Conservation (phyloP, 2,888 invertebrate genomes). For the Criorhina ranunculi region DNA sequence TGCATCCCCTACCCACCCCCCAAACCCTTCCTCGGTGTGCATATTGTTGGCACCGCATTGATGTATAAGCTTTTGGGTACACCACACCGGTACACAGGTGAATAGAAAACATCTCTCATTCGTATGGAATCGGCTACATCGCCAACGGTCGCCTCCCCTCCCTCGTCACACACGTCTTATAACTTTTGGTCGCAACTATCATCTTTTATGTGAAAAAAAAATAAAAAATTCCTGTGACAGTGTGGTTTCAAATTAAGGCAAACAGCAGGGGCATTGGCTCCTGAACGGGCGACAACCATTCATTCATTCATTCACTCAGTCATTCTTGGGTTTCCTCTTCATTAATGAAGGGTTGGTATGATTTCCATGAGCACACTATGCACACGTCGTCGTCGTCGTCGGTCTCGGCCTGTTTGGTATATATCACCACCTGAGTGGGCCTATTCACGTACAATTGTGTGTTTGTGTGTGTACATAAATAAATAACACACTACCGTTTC, state of each 20-base stretch:
- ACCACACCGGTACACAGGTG: slow-evolving; percentile 8
- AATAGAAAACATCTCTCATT: slow-evolving; percentile 23
- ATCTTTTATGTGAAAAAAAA: slow-evolving; percentile 15
- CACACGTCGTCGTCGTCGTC: background rate
- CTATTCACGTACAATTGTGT: background rate
- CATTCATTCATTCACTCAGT: slow-evolving; percentile 45
- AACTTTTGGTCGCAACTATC: slow-evolving; percentile 15
- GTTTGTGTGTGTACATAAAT: background rate
- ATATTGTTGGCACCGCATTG: slow-evolving; percentile 32
- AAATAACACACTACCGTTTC: background rate
- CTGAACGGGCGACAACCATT: slow-evolving; percentile 43
- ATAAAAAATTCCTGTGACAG: slow-evolving; percentile 30
- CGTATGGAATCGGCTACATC: slow-evolving; percentile 13
- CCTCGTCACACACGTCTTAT: slow-evolving; percentile 25
- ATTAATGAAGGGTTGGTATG: slow-evolving; percentile 54
- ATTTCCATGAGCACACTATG: slow-evolving; percentile 33
- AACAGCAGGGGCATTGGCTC: slow-evolving; percentile 55
- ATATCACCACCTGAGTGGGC: slow-evolving; percentile 3
- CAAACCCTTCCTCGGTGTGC: background rate
- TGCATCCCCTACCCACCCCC: too few relatives aligned
- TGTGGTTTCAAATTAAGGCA: slow-evolving; percentile 3
- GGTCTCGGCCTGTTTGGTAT: background rate
- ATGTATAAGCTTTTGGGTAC: slow-evolving; percentile 19
- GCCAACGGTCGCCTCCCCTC: slow-evolving; percentile 19
- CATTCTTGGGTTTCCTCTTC: slow-evolving; percentile 44